Evolutionary conservation across 2,113 vertebrate species (phyloP), one percentile per base, ranked within the genome.

Genomic region (Hymenochirus boettgeri): DNA sequence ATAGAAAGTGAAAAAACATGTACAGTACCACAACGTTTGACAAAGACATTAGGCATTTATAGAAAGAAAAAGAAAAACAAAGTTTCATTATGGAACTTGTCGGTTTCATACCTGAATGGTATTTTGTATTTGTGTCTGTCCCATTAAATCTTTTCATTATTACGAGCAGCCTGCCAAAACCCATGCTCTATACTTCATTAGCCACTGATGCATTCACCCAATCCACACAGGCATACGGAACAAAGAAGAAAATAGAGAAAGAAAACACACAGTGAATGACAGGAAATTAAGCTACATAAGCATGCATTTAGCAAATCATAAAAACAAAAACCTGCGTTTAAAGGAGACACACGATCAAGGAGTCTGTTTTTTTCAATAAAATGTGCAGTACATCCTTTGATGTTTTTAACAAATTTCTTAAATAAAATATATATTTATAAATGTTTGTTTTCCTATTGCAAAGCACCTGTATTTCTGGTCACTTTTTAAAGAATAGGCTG

Each of bases 91-190:
- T 42, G 25, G 60, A 60, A 27, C 37, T 17, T 26, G 57, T 69
- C 25, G n/a, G 42, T 27, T 27, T 52, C 33, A 29, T 33, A 58
- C 55, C 55, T 66, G 64, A 66, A 29, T 66, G 64, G 52, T 66
- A 59, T 60, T 69, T 67, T 29, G 33, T 60, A 53, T 60, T 26
- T 57, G 52, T 60, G 47, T 69, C 65, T 57, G 59, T 60, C 47
- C 60, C 55, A 69, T 69, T 69, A 69, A 42, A 69, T 60, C 35
- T 27, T 26, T 69, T 69, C 57, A 60, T 69, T 69, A 69, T 53
- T 33, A 42, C 23, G 24, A 42, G 46, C 33, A 42, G 65, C 46
- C 64, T 53, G 65, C 39, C 47, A 59, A 60, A 60, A 53, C 23
- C 23, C 47, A 69, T 69, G 7, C 33, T 52, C 9, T 24, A 69